phyloP scores from a whole-genome alignment of 2,888 invertebrate species.

The Helobdella robusta region DNA sequence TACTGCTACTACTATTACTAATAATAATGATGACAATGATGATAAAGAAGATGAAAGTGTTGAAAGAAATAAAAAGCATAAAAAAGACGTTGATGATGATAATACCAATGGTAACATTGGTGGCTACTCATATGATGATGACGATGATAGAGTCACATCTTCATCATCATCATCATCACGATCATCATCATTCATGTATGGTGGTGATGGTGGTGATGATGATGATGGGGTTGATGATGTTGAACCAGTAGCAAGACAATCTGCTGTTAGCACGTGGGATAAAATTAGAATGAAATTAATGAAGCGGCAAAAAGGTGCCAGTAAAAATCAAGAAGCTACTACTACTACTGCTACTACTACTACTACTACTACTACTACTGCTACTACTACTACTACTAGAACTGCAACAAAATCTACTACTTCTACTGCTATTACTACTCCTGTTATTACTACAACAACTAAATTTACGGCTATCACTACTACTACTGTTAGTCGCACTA shows the following conservation, averaged over 20 bases:
- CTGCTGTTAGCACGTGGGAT: too few relatives aligned
- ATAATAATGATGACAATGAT: constrained; percentile 20
- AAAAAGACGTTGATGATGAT: not conserved
- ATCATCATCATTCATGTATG: too few relatives aligned
- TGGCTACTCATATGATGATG: not conserved
- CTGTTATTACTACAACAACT: constrained; percentile 26
- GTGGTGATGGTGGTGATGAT: not conserved
- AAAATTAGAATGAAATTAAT: too few relatives aligned
- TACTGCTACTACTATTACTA: constrained; percentile 27
- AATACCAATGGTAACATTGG: not conserved
- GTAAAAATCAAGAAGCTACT: too few relatives aligned
- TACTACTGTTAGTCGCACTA: not conserved
- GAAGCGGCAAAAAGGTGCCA: too few relatives aligned
- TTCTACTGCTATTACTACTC: constrained; percentile 30
- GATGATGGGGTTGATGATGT: not conserved
- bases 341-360: constrained; percentile 32
- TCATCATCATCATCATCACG: too few relatives aligned
- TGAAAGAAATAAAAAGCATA: not conserved
- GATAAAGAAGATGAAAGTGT: constrained; percentile 4
- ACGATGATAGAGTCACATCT: not conserved
- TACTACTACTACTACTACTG: constrained; percentile 31
- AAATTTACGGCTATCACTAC: constrained; percentile 2
- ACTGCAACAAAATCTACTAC: constrained; percentile 31
- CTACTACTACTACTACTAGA: constrained; percentile 32
- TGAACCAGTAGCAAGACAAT: too few relatives aligned